Percentiles rank a stretch among this genome's conserved stretches.
Conservation (phyloP, 2,113 vertebrate species). For the Theristicus caerulescens region DNA sequence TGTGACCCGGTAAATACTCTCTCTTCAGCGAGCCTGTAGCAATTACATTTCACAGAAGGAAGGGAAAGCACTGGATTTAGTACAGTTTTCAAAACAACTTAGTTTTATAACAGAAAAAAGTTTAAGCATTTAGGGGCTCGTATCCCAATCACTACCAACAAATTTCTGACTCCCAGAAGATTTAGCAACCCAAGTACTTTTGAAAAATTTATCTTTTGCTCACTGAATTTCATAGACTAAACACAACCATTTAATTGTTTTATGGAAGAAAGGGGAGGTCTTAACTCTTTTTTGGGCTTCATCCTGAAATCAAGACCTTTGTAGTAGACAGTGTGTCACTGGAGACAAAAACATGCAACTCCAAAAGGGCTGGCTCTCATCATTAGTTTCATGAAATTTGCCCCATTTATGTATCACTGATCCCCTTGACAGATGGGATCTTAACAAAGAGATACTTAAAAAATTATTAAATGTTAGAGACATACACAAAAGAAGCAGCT, state of each 20-base stretch:
- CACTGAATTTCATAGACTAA: neutral
- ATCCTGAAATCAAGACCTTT: neutral
- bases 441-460: neutral
- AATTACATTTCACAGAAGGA: constrained; percentile 22
- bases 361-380: neutral
- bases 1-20: neutral
- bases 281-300: neutral
- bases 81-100: constrained; percentile 26
- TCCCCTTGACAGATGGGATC: neutral
- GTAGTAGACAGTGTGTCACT: no score
- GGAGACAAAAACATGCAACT: neutral
- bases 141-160: neutral
- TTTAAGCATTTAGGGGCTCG: neutral
- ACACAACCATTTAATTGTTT: neutral
- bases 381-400: neutral
- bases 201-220: neutral
- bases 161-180: constrained; percentile 1
- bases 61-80: constrained; percentile 22
- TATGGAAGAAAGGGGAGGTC: neutral
- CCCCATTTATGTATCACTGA: neutral
- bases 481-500: neutral
- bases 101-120: neutral
- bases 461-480: neutral
- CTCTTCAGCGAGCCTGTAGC: constrained; percentile 6
- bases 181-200: neutral